Evolutionary conservation across 2,113 vertebrate species (phyloP), one percentile per base, ranked within the genome.

Genomic region (Alligator sinensis): DNA sequence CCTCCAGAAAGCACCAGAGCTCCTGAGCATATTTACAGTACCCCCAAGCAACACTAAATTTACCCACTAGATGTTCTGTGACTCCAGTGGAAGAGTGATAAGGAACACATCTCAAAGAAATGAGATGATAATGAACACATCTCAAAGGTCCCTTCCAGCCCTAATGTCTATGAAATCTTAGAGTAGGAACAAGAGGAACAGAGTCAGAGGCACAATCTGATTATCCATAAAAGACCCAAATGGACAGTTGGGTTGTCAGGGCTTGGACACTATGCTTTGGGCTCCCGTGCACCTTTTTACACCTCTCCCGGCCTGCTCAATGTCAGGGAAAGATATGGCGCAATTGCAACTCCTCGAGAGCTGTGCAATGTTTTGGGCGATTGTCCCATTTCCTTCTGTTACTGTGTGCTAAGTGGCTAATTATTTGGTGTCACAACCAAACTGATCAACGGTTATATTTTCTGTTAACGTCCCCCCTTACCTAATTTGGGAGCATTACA

Each of bases 391-490:
- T 95, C 87, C 85, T 79, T 57, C 93, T 72, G 84, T 92, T 91
- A 28, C 62, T 84, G 27, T 91, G 93, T 93, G 85, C 91, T 62
- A 96, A 96, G 77, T 91, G n/a, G 38, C 30, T 62, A 17, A 0
- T 4, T 57, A 27, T 77, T 82, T 38, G 80, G 55, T 77, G 96
- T 96, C 96, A 82, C 88, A 96, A 96, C 60, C 91, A 75, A 22
- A 77, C 64, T 80, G 76, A 78, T 78, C 63, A 92, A 63, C 91
- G 58, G 77, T 57, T 34, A 55, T 81, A 68, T 7, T 22, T 25
- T 72, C 38, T 66, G 60, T 3, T 83, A 84, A 64, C 58, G 38
- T 61, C 60, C 68, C 47, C 30, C 24, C 24, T 84, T 6, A 17
- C 95, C 82, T 75, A 77, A 6, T 87, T 85, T 76, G 95, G 90